Percentiles rank a stretch among this genome's conserved stretches.
phyloP scores from a whole-genome alignment of 2,888 invertebrate species.

The Habrosyne pyritoides region DNA sequence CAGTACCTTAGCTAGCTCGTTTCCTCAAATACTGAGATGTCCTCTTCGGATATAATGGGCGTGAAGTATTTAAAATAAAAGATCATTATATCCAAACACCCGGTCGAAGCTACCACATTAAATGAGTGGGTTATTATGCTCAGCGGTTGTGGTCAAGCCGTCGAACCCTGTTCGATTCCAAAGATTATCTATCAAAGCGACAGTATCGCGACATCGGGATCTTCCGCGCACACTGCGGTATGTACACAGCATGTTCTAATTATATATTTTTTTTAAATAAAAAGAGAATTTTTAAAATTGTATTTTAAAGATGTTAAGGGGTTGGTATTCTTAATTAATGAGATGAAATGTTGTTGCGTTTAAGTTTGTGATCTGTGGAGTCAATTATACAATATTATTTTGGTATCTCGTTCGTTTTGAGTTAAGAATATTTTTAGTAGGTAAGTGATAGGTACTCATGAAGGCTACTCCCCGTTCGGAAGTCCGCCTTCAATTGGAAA shows the following conservation, averaged over 20 bases:
- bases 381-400: background rate
- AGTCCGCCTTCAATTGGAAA: too few relatives aligned
- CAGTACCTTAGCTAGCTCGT: too few relatives aligned
- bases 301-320: background rate
- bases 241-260: slow-evolving; percentile 46
- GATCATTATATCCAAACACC: slow-evolving; percentile 7
- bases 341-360: background rate
- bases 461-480: too few relatives aligned
- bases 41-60: too few relatives aligned
- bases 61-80: background rate
- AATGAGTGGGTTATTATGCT: slow-evolving; percentile 51
- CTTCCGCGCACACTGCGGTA: slow-evolving; percentile 44
- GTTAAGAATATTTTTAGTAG: too few relatives aligned
- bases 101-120: slow-evolving; percentile 29
- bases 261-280: background rate
- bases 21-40: too few relatives aligned
- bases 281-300: background rate
- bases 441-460: too few relatives aligned
- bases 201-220: slow-evolving; percentile 67
- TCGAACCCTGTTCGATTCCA: slow-evolving; percentile 77
- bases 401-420: too few relatives aligned
- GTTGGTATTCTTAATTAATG: background rate
- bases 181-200: slow-evolving; percentile 80
- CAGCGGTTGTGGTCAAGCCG: slow-evolving; percentile 39
- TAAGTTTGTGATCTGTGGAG: background rate